Evolutionary conservation across 1,140 invertebrate genomes (phyloP).

Genomic region (Penaeus vannamei): DNA sequence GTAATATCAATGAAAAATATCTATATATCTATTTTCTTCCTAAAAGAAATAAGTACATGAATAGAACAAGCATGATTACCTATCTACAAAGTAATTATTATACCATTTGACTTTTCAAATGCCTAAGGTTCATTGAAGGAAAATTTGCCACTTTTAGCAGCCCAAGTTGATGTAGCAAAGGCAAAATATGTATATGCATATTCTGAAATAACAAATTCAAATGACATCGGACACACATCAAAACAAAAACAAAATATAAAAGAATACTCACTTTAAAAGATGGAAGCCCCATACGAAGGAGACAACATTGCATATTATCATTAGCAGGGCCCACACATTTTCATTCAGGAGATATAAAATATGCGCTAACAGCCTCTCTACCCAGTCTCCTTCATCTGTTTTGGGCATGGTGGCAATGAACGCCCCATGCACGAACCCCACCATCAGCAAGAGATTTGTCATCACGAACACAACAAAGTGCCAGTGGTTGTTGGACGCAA

Average conservation of each 20-base stretch:
- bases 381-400: slow-evolving; percentile 37
- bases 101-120: too few species aligned
- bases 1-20: neutral
- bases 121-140: too few species aligned
- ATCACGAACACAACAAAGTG: slow-evolving; percentile 57
- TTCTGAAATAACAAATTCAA: neutral
- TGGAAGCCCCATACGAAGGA: slow-evolving; percentile 51
- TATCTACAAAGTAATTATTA: too few species aligned
- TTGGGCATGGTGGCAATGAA: slow-evolving; percentile 8
- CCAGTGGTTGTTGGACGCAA: slow-evolving; percentile 60
- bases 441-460: slow-evolving; percentile 46
- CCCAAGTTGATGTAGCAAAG: too few species aligned
- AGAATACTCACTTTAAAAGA: slow-evolving; percentile 49
- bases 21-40: neutral
- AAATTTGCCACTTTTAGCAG: too few species aligned
- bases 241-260: neutral
- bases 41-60: neutral
- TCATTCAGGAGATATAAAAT: slow-evolving; percentile 41
- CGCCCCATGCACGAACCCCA: slow-evolving; percentile 33
- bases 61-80: neutral
- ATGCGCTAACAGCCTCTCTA: slow-evolving; percentile 23
- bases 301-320: slow-evolving; percentile 51
- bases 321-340: slow-evolving; percentile 55
- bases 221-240: neutral
- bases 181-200: neutral